Conservation (phyloP, 2,888 invertebrate genomes). For the Drosophila nigricruria region DNA sequence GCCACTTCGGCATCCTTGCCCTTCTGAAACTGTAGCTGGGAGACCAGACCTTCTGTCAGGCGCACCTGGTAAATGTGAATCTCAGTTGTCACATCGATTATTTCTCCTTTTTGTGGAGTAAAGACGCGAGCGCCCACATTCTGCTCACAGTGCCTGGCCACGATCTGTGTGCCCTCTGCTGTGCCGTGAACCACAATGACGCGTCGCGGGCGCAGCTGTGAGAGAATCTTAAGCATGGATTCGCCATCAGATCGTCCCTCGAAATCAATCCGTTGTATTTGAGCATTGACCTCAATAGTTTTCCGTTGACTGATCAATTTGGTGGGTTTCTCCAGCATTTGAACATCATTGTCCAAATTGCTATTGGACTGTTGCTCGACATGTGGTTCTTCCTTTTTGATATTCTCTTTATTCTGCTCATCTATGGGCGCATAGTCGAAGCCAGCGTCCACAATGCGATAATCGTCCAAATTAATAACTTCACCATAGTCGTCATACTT, state of each 20-base stretch:
- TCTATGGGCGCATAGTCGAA: conserved; percentile 81
- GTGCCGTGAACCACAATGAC: conserved; percentile 92
- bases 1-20: conserved; percentile 97
- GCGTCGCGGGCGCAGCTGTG: conserved; percentile 92
- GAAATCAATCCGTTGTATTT: conserved; percentile 97
- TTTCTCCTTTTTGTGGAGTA: conserved; percentile 92
- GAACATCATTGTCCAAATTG: conserved; percentile 68
- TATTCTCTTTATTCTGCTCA: conserved; percentile 83
- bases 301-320: conserved; percentile 93
- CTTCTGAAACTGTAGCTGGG: conserved; percentile 93
- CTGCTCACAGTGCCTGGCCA: conserved; percentile 89
- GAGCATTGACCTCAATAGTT: conserved; percentile 92
- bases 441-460: conserved; percentile 91
- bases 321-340: conserved; percentile 92
- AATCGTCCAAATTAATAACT: conserved; percentile 96
- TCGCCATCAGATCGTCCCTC: conserved; percentile 97
- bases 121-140: conserved; percentile 92
- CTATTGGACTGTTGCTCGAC: conserved; percentile 65
- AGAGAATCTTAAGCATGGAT: conserved; percentile 92
- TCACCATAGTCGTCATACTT: conserved; percentile 98
- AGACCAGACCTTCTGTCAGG: conserved; percentile 95
- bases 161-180: conserved; percentile 88
- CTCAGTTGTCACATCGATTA: conserved; percentile 97
- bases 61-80: conserved; percentile 99
- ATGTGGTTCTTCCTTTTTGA: conserved; percentile 78